Percentiles rank a stretch among this genome's conserved stretches.
phyloP scores from a whole-genome alignment of 1,140 invertebrate species.

The Ceratina japonica region DNA sequence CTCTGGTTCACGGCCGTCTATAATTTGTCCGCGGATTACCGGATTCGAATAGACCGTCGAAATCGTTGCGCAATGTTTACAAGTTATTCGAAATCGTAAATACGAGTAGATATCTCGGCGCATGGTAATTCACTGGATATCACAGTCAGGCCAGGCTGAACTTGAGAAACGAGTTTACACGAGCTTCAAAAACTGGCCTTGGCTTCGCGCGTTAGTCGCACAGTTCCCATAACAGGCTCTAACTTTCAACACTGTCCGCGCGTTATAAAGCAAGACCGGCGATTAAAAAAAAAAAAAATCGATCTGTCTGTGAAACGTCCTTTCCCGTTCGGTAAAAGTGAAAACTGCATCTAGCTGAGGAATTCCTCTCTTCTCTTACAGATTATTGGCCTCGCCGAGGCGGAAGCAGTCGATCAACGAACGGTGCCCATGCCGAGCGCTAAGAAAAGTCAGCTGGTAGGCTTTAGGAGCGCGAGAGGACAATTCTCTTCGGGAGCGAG shows the following conservation, averaged over 20 bases:
- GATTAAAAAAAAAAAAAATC: conserved; percentile 2
- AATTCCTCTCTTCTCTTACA: conserved; percentile 45
- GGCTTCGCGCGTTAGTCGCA: conserved; percentile 4
- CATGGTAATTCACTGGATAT: conserved; percentile 29
- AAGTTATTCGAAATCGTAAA: not conserved
- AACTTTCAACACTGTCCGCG: conserved; percentile 1
- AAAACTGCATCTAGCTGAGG: conserved; percentile 14
- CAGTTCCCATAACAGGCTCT: not conserved
- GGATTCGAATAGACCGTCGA: not conserved
- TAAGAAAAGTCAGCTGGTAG: conserved; percentile 41
- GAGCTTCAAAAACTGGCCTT: conserved; percentile 24
- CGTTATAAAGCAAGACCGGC: not conserved
- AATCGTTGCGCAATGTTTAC: not conserved
- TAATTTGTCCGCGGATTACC: not conserved
- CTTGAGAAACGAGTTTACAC: conserved; percentile 18
- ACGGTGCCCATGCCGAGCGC: conserved; percentile 57
- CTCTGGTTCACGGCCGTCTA: not conserved
- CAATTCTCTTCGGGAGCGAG: conserved; percentile 25
- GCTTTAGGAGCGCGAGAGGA: conserved; percentile 45
- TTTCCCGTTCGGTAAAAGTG: not conserved
- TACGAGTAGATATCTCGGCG: not conserved
- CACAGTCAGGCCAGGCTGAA: not conserved
- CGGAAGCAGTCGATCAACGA: conserved; percentile 42
- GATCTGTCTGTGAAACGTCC: not conserved
- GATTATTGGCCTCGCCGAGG: conserved; percentile 38